A percentile compares a stretch with the other conserved stretches of the same genome.
Evolutionary conservation across 2,113 vertebrate genomes (phyloP).

Genomic region (Martes martes): DNA sequence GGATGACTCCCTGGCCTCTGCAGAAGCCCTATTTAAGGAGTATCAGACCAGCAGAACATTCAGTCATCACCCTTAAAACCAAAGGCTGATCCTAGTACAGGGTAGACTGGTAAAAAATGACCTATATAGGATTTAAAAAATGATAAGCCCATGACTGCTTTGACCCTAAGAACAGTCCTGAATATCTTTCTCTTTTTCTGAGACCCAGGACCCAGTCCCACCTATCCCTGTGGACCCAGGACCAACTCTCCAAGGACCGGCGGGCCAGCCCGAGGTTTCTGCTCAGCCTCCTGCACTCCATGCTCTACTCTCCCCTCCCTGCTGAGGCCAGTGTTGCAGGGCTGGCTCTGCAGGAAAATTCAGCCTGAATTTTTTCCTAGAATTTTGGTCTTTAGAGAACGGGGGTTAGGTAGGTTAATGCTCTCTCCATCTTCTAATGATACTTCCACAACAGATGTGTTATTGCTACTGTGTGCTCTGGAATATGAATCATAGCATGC

Average conservation of each 20-base stretch:
- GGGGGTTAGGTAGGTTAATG: background rate
- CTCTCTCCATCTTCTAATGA: background rate
- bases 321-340: background rate
- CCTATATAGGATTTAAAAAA: background rate
- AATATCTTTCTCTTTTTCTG: background rate
- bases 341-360: background rate
- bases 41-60: background rate
- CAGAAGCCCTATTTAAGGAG: background rate
- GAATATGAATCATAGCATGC: background rate
- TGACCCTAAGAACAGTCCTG: background rate
- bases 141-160: background rate
- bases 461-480: conserved; percentile 5
- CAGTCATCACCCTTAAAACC: background rate
- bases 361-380: background rate
- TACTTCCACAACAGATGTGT: conserved; percentile 13
- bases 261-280: background rate
- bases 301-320: background rate
- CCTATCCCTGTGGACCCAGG: background rate
- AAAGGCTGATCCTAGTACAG: background rate
- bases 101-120: background rate
- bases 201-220: background rate
- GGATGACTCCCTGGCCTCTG: background rate
- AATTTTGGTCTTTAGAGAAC: background rate
- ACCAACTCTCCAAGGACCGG: background rate
- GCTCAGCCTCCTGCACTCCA: background rate